Base-by-base conservation (phyloP, 2,888 invertebrate genomes). In the Oscheius sp. region DNA sequence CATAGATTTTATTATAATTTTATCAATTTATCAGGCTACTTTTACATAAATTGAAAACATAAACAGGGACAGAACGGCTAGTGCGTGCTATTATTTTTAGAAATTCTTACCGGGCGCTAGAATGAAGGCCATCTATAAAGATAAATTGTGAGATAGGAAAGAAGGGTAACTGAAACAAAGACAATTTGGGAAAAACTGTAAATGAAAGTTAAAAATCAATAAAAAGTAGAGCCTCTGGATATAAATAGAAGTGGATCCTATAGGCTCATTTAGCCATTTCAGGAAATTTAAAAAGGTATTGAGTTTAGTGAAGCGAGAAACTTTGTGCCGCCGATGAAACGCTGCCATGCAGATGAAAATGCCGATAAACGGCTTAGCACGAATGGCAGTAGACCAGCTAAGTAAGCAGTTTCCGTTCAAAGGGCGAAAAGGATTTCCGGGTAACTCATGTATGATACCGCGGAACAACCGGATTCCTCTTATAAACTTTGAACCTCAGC, bases 321-420 rank as follows among this genome's bases (percentile, higher is more conserved):
- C 27, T 58, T n/a, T 29, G 13, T 58, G n/a, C 58, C 29, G 58
- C n/a, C 58, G 27, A 58, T 7, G 27, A 29, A 58, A 58, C 27
- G 58, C 27, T 21, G 25, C 55, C 55, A 25, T 25, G 25, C 55
- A 23, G 9, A 58, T 58, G 1, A 29, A 58, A 58, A 27, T 25
- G 27, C 58, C 58, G 58, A 58, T 58, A 58, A 58, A 58, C 58
- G 58, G 58, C 58, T 58, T 58, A 58, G 35, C 13, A 21, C n/a
- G 29, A 35, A 27, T 2, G 41, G 43, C 41, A 1, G 63, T 18
- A 35, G 35, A 9, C 35, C 9, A 3, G 35, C 35, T 6, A 35
- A 35, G 35, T 35, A 35, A 35, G 9, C 3, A 9, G 35, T 35
- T 35, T 35, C 35, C 35, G 3, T 35, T 35, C 35, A 35, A 35